Evolutionary conservation across 2,888 invertebrate species (phyloP), one percentile per base, ranked within the genome.

Genomic region (Conchocele bisecta): DNA sequence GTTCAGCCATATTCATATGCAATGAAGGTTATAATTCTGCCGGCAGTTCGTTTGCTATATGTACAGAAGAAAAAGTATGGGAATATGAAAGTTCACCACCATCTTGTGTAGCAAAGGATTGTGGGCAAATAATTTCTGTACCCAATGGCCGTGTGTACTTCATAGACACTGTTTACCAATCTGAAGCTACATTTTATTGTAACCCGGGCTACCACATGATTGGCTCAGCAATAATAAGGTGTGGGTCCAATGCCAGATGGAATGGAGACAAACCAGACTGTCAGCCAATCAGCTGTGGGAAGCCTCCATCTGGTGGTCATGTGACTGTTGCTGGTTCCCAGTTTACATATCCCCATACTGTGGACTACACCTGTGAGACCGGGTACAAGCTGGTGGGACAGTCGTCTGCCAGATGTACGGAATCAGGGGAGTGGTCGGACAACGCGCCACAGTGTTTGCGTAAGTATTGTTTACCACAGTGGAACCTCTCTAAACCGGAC

Each of bases 81-180:
- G 44, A 63, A 24, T 65, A 69, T 39, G 75, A 81, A 24, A 41
- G 41, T 5, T n/a, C 22, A n/a, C 82, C 83, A 0, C 88, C 89
- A 4, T 44, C 66, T 0, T 91, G 91, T 79, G 78, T 82, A 15
- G 70, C 58, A 26, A 75, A 87, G 4, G 68, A 79, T 6, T 91
- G 91, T 65, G 74, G 75, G 11, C 33, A 31, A 7, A 28, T 54
- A 37, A 53, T 58, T 0, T 20, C 57, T 11, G 60, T 83, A n/a
- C 59, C 70, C 11, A 93, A 94, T 84, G 94, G 93, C 1, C 63
- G 76, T 17, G 79, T 85, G 59, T 82, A 78, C 48, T 86, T 84
- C 3, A 77, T 57, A 4, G 81, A 82, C 22, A 89, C 88, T 48
- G 82, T 75, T 13, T 89, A 76, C 64, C 83, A 83, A 9, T 85